Evolutionary conservation across 1,140 invertebrate genomes (phyloP).

Genomic region (Phymorhynchus buccinoides): DNA sequence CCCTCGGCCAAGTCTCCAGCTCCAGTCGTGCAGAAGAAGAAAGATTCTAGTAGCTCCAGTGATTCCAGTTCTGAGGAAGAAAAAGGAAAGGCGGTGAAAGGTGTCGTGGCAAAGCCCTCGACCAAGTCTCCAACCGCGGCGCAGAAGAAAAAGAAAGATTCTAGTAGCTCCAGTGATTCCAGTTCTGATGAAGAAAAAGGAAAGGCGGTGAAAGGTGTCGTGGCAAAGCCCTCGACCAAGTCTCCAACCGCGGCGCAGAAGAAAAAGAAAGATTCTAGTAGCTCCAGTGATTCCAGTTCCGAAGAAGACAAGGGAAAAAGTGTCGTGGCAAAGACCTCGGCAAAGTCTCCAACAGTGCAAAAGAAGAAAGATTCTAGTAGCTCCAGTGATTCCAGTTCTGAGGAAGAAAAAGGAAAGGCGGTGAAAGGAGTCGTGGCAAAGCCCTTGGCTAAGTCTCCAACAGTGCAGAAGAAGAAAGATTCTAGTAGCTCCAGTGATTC

Average conservation of each 20-base stretch:
- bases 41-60: conserved; percentile 36
- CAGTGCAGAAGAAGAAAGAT: not conserved
- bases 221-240: conserved; percentile 16
- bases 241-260: not conserved
- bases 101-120: not conserved
- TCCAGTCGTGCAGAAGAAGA: not conserved
- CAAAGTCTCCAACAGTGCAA: conserved; percentile 13
- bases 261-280: conserved; percentile 33
- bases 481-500: conserved; percentile 20
- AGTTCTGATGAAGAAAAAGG: conserved; percentile 47
- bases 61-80: conserved; percentile 50
- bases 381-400: conserved; percentile 43
- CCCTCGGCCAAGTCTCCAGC: not conserved
- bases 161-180: conserved; percentile 38
- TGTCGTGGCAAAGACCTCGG: conserved; percentile 31
- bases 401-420: conserved; percentile 34
- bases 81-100: not conserved
- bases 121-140: conserved; percentile 17
- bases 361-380: conserved; percentile 38
- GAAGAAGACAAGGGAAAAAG: conserved; percentile 41
- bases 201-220: not conserved
- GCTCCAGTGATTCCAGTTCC: conserved; percentile 36
- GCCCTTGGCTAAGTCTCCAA: not conserved
- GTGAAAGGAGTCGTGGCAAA: not conserved
- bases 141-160: too few species aligned